A percentile compares a stretch with the other conserved stretches of the same genome.
Evolutionary conservation across 2,888 invertebrate genomes (phyloP).

Genomic region (Drosophila colorata): DNA sequence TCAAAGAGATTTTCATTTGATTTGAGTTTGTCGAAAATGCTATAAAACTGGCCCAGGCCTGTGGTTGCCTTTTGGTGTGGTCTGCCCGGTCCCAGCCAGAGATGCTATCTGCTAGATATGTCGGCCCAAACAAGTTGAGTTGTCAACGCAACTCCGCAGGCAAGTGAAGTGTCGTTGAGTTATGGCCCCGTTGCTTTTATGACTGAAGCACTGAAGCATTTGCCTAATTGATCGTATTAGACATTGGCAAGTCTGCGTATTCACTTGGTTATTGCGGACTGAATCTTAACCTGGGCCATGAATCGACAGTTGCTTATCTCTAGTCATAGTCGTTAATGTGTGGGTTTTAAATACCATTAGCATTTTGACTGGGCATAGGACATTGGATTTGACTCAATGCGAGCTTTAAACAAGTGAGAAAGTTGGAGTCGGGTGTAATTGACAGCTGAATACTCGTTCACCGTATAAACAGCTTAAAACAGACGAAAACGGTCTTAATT

Average conservation of each 20-base stretch:
- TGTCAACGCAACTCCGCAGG: slow-evolving; percentile 73
- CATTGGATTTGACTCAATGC: neutral
- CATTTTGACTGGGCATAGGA: neutral
- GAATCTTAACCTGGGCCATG: neutral
- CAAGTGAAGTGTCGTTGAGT: slow-evolving; percentile 71
- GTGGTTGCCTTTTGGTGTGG: slow-evolving; percentile 48
- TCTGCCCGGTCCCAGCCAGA: slow-evolving; percentile 26
- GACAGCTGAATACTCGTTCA: no score
- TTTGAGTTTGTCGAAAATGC: slow-evolving; percentile 60
- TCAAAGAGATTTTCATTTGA: slow-evolving; percentile 74
- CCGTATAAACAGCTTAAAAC: no score
- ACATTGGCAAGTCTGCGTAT: slow-evolving; percentile 4
- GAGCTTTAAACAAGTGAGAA: no score
- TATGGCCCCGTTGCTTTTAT: slow-evolving; percentile 59
- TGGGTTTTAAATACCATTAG: neutral
- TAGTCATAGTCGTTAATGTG: no score
- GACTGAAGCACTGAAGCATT: slow-evolving; percentile 44
- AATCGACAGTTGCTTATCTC: neutral
- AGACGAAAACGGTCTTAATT: no score
- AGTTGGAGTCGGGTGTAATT: no score
- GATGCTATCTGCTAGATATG: slow-evolving; percentile 69
- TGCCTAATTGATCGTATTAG: slow-evolving; percentile 70
- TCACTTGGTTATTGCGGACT: no score
- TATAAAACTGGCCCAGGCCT: slow-evolving; percentile 48
- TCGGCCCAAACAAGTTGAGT: slow-evolving; percentile 74